Base-by-base conservation (phyloP, 2,888 invertebrate species). In the Trilocha varians region DNA sequence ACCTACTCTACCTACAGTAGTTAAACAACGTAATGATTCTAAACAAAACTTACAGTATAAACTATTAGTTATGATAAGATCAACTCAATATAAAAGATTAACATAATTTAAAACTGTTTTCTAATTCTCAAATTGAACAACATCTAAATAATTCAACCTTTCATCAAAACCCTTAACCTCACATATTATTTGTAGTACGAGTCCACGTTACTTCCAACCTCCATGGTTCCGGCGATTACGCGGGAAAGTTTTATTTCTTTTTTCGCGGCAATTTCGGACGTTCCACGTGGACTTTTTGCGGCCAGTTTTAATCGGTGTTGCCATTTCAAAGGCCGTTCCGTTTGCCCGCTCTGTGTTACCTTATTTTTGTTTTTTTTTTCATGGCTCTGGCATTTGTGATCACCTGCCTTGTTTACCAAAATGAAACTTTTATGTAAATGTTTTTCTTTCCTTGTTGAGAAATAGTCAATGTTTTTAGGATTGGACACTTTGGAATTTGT, bases 291-390 rank as follows among this genome's bases (percentile, higher is more conserved):
- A 70, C 65, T 76, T 82, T 80, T 79, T 78, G 73, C 52, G 66
- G 75, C 62, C 74, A 70, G 72, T 75, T 77, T 82, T 77, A 79
- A 82, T 78, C 74, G 77, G 67, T 76, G 77, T 72, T 77, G 78
- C 75, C 73, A 72, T 78, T 78, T 76, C 62, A 61, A 58, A 65
- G 57, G 52, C 57, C 59, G 59, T 65, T 70, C 65, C 62, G 64
- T 74, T 74, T 67, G 60, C 53, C 48, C 46, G 60, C 52, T 49
- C 53, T 47, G 59, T 64, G 65, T 68, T 63, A 49, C 53, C 48
- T 47, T 44, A 41, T 45, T 63, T 59, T 65, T n/a, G n/a, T 25
- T 32, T 32, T 39, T 39, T 36, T n/a, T 36, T 32, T 17, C 25
- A 34, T 40, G 16, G 17, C 32, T 13, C 13, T 16, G 36, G 18